A percentile compares a stretch with the other conserved stretches of the same genome.
Evolutionary conservation across 2,113 vertebrate species (phyloP).

Genomic region (Cyanoramphus novaezelandiae): DNA sequence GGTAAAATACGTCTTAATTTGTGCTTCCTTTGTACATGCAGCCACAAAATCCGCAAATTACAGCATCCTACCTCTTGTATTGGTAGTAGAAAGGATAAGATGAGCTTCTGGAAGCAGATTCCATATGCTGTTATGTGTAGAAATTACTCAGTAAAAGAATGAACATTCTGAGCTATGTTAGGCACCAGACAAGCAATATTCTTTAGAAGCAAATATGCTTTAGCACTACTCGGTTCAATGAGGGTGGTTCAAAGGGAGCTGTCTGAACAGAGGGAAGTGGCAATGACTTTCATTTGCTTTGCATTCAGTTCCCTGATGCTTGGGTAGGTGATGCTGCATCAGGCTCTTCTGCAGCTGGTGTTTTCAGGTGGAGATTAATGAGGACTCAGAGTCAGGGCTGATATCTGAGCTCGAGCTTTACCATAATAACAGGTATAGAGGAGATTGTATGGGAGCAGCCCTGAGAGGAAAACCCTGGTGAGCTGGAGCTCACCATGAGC

Average conservation of each 20-base stretch:
- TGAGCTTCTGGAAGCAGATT: not conserved
- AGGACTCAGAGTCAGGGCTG: not conserved
- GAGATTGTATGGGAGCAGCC: not conserved
- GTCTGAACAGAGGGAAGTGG: not conserved
- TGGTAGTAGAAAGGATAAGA: not conserved
- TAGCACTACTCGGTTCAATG: not conserved
- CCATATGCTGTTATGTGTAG: not conserved
- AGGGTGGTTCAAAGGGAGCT: not conserved
- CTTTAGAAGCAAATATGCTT: not conserved
- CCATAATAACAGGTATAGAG: not conserved
- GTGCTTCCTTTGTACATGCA: not conserved
- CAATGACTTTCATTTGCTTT: not conserved
- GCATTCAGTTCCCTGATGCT: not conserved
- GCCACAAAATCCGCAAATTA: too few species aligned
- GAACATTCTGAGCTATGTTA: not conserved
- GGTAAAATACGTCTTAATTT: fast-evolving
- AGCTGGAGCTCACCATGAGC: not conserved
- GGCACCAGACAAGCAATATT: not conserved
- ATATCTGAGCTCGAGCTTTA: not conserved
- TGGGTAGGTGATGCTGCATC: not conserved
- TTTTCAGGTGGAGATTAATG: not conserved
- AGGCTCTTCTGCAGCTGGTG: not conserved
- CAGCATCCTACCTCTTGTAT: too few species aligned
- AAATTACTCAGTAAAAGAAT: not conserved
- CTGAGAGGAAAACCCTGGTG: too few species aligned